Percentiles rank a stretch among this genome's conserved stretches.
These are phyloP conservation scores for Scelioninae gen. 1 DNA, from an alignment of 2,888 invertebrate genomes.

Conservation along the genomic window DNA sequence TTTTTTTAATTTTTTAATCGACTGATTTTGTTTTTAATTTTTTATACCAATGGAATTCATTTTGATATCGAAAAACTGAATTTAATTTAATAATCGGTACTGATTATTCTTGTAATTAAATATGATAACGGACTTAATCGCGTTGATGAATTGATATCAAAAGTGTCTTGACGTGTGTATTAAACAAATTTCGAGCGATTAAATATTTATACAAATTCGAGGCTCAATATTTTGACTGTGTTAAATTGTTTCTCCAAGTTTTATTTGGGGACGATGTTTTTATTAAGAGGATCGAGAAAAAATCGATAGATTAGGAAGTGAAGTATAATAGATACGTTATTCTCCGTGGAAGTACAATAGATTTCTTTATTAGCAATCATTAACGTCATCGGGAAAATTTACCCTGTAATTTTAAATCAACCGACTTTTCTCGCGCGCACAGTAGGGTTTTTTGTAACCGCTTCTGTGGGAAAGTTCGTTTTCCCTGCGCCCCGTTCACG, in stretches of 20 bases:
- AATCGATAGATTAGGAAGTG: background rate
- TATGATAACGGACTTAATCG: no score
- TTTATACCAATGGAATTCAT: no score
- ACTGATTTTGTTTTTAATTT: no score
- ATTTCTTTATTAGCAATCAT: slow-evolving; percentile 45
- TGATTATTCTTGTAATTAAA: no score
- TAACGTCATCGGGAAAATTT: slow-evolving; percentile 50
- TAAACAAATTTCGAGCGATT: background rate
- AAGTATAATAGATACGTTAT: slow-evolving; percentile 34
- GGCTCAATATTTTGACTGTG: background rate
- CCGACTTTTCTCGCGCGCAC: slow-evolving; percentile 31
- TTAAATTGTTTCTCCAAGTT: background rate
- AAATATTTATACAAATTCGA: slow-evolving; percentile 14
- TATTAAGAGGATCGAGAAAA: slow-evolving; percentile 12
- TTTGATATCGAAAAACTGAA: no score
- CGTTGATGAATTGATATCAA: no score
- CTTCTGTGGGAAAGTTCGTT: slow-evolving; percentile 37
- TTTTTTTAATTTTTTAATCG: no score
- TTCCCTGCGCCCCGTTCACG: background rate
- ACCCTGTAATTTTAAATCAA: slow-evolving; percentile 48
- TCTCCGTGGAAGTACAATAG: slow-evolving; percentile 12
- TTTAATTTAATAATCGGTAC: no score
- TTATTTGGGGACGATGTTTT: slow-evolving; percentile 11
- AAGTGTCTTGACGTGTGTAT: no score
- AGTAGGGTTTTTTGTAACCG: slow-evolving; percentile 27